Evolutionary conservation across 1,140 invertebrate genomes (phyloP).

Genomic region (Metaphire vulgaris): DNA sequence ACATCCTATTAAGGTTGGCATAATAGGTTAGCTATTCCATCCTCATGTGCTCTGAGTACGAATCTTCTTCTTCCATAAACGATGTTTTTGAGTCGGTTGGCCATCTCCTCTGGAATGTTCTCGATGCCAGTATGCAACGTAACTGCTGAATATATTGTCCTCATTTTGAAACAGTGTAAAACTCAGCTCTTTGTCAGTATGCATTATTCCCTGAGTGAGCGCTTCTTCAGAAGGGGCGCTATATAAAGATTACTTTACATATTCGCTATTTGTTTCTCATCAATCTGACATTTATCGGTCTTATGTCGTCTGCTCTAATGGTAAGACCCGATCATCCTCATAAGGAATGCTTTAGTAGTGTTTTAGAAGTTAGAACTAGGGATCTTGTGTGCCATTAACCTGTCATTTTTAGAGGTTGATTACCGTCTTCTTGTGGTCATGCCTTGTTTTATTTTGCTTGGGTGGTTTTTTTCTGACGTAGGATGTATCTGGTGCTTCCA

Average conservation of each 20-base stretch:
- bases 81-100: not conserved
- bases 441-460: not conserved
- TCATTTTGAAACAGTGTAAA: not conserved
- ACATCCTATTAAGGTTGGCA: constrained; percentile 78
- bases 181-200: not conserved
- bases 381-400: not conserved
- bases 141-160: not conserved
- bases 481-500: constrained; percentile 75
- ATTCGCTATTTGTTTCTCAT: too few species aligned
- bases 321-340: not conserved
- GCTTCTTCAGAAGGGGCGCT: too few species aligned
- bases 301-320: not conserved
- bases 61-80: not conserved
- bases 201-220: too few species aligned
- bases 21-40: not conserved
- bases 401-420: constrained; percentile 3
- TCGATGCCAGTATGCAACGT: not conserved
- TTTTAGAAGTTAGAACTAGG: not conserved
- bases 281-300: too few species aligned
- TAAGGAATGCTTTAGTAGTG: not conserved
- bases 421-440: not conserved
- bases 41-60: not conserved
- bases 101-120: not conserved
- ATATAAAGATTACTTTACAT: too few species aligned
- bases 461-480: constrained; percentile 48